A percentile compares a stretch with the other conserved stretches of the same genome.
Conservation (phyloP, 1,140 invertebrate genomes). For the Mactra quadrangularis region DNA sequence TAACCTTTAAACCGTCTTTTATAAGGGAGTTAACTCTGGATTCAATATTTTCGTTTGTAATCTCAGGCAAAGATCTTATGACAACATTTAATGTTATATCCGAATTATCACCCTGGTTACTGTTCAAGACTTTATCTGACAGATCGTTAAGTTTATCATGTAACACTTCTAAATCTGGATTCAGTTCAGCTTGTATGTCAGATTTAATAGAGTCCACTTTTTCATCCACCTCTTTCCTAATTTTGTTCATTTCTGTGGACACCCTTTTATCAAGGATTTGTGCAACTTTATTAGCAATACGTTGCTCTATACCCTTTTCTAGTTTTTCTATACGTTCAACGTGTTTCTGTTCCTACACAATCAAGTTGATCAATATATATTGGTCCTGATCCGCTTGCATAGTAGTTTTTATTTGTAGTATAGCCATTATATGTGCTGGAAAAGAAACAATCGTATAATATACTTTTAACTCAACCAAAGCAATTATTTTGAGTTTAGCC, state of each 20-base stretch:
- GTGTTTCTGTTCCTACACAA: too few relatives aligned
- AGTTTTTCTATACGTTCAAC: conserved; percentile 1
- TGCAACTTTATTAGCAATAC: background rate
- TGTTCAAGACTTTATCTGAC: background rate
- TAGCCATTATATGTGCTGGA: too few relatives aligned
- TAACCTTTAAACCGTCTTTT: background rate
- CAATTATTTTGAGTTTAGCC: too few relatives aligned
- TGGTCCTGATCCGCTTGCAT: too few relatives aligned
- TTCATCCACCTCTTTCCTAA: background rate
- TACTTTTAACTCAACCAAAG: too few relatives aligned
- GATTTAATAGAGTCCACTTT: background rate
- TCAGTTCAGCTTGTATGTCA: background rate
- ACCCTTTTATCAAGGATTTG: conserved; percentile 16
- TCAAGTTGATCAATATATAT: too few relatives aligned
- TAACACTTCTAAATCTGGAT: background rate
- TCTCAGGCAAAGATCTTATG: background rate
- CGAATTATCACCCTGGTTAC: background rate
- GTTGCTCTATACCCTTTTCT: background rate
- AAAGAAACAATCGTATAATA: too few relatives aligned
- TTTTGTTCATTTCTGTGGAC: background rate
- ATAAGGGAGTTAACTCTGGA: background rate
- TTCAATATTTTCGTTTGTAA: background rate
- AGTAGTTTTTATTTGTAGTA: too few relatives aligned
- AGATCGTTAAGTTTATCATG: too few relatives aligned
- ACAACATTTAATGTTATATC: background rate